Evolutionary conservation across 2,888 invertebrate genomes (phyloP), one percentile per base, ranked within the genome.

Genomic region (Agriopis marginaria): DNA sequence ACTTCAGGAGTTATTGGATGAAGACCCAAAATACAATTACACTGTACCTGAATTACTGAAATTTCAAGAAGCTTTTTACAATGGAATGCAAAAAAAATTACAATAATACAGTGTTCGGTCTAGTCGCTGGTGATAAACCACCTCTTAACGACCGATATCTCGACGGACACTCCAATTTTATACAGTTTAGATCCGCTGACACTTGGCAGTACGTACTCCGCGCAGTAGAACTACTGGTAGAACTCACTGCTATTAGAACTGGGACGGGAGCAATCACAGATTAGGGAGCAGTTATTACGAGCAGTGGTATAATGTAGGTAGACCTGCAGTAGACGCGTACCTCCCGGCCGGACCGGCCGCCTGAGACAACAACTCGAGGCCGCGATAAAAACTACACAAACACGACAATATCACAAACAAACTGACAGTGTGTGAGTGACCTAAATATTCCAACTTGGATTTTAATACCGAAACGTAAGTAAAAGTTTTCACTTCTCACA

Each of bases 91-190:
- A 56, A 42, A 40, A 56, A 56, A 3, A 5, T 23, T 23, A 60
- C 60, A 60, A 60, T 60, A 47, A 47, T 45, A 59, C 7, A 17
- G 6, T 49, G n/a, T 14, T 56, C 42, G 14, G 10, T 55, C 42
- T 56, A 56, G 42, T 56, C 55, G n/a, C 23, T 63, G 71, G 14
- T 67, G 59, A 72, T 77, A 74, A 74, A 74, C 70, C 72, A 66
- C 64, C 63, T 76, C 74, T 73, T 79, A 79, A 81, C 81, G 79
- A 79, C 76, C 81, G 76, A 76, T 80, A 81, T 81, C 81, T 75
- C 77, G 79, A 79, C 74, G 77, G 76, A 82, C 78, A 78, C 79
- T 79, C 79, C 77, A 80, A 79, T 84, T 82, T 85, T 80, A 82
- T 84, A 79, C 79, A 79, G 64, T 73, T 74, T 58, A 67, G 67